Percentiles rank a stretch among this genome's conserved stretches.
Conservation (phyloP, 2,888 invertebrate species). For the Petrolisthes manimaculis region DNA sequence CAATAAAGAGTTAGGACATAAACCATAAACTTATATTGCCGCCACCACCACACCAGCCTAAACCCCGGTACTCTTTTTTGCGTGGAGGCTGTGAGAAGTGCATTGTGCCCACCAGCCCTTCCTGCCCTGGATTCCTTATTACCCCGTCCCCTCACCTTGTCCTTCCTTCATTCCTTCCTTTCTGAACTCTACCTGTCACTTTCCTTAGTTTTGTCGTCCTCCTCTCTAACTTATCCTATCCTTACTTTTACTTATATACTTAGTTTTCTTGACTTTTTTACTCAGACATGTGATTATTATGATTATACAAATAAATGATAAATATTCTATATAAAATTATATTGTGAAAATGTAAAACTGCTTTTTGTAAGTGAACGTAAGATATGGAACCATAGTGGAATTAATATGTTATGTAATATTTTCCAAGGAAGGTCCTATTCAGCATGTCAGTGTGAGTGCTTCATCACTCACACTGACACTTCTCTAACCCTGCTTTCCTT, state of each 20-base stretch:
- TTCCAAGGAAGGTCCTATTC: not conserved
- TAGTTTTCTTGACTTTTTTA: not conserved
- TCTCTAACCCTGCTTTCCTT: not conserved
- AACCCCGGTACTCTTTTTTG: slow-evolving; percentile 19
- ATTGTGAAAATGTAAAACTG: no score
- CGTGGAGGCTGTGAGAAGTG: slow-evolving; percentile 7
- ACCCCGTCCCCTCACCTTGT: not conserved
- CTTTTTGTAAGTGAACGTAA: no score
- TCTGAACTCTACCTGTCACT: not conserved
- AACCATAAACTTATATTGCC: slow-evolving; percentile 56
- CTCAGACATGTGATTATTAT: no score
- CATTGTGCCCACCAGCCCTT: slow-evolving; percentile 23
- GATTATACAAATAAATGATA: no score
- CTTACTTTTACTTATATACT: not conserved
- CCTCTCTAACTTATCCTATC: not conserved
- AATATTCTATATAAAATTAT: no score
- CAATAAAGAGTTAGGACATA: slow-evolving; percentile 63
- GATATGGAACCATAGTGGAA: no score
- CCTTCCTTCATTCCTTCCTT: not conserved
- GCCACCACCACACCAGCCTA: slow-evolving; percentile 35
- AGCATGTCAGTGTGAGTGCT: not conserved
- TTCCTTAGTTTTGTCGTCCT: not conserved
- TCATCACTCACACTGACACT: not conserved
- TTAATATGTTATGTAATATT: not conserved
- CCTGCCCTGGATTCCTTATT: not conserved